Base-by-base conservation (phyloP, 2,113 vertebrate genomes). In the Ceyx melanurus region DNA sequence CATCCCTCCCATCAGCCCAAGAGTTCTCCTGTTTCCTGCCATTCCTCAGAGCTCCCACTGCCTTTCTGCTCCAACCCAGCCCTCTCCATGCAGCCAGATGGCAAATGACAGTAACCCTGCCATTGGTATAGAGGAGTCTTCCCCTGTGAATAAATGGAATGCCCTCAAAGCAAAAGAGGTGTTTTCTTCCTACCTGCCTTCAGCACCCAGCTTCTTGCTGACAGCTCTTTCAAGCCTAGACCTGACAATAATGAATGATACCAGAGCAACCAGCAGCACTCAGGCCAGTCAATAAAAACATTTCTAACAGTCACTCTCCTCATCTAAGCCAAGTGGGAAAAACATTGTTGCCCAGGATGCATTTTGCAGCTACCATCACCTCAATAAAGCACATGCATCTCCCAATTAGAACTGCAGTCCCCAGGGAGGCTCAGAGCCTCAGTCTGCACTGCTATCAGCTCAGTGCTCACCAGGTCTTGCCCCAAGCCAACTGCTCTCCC, bases 231-330 rank as follows among this genome's bases (percentile, higher is more conserved):
- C 40, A 84, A 61, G 45, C 60, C 61, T 48, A 78, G 35, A 78
- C 15, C 13, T 6, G 4, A 23, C 40, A 91, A 13, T 5, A 62
- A 56, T 18, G 54, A 88, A 66, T 42, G 11, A 33, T 31, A 77
- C 79, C 80, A 7, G 6, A 93, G 28, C 37, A 83, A 66, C 37
- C 37, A 94, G 51, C 56, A 85, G 17, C 31, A 40, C 53, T 75
- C 73, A 65, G 35, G 22, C 12, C 23, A 82, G 70, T 84, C 80
- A 90, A 83, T 86, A 78, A 92, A 94, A 86, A 8, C 22, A 29
- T 77, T 67, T 15, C 23, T 35, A 79, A 61, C 35, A 65, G 21
- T 31, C 0, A 0, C 6, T 91, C 51, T 73, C 73, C 72, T 84
- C 35, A 35, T 51, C 58, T 40, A 72, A 84, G 57, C 40, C 89